These are phyloP conservation scores for Scolopax mira DNA, from an alignment of 2,113 vertebrate genomes.

Conservation along the genomic window DNA sequence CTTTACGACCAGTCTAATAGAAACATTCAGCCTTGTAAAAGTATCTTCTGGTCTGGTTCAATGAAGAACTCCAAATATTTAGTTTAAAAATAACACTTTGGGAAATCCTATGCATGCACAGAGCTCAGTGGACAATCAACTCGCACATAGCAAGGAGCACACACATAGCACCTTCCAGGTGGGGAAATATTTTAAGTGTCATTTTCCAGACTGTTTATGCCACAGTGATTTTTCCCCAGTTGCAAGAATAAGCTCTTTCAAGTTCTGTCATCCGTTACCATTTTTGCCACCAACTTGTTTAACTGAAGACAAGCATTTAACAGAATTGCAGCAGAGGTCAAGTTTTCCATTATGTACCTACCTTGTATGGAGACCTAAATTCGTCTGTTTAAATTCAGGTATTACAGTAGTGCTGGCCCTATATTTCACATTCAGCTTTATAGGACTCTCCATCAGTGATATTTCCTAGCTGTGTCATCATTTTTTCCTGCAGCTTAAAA, in stretches of 20 bases:
- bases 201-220: background rate
- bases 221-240: background rate
- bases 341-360: background rate
- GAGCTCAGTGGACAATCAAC: background rate
- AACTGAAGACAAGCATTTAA: background rate
- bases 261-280: background rate
- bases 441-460: background rate
- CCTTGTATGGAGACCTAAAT: background rate
- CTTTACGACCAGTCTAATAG: background rate
- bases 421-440: background rate
- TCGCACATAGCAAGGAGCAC: background rate
- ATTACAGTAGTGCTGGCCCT: background rate
- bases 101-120: background rate
- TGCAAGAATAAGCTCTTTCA: background rate
- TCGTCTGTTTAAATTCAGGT: background rate
- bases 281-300: background rate
- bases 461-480: background rate
- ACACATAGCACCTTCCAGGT: rapidly evolving
- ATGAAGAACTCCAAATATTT: background rate
- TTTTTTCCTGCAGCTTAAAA: background rate
- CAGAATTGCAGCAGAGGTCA: background rate
- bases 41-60: background rate
- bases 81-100: background rate
- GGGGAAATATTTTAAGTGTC: background rate
- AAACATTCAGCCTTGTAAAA: background rate